A percentile compares a stretch with the other conserved stretches of the same genome.
These are phyloP conservation scores for Rallus limicola DNA, from an alignment of 2,113 vertebrate genomes.

Conservation along the genomic window DNA sequence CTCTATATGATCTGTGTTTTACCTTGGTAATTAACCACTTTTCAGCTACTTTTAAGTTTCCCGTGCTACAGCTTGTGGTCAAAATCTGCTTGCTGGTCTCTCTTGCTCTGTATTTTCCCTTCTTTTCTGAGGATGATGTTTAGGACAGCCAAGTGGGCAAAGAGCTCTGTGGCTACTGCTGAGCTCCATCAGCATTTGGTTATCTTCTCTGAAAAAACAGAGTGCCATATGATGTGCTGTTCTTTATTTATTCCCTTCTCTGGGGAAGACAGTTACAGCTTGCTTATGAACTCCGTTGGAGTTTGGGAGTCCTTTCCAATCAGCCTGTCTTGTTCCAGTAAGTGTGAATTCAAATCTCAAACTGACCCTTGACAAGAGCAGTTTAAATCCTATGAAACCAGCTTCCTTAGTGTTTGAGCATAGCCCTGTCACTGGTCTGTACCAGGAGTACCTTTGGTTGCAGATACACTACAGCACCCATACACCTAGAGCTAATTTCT, in stretches of 20 bases:
- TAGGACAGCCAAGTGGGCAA: background rate
- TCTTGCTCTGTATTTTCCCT: background rate
- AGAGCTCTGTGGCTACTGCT: background rate
- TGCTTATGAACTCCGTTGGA: background rate
- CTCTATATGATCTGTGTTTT: background rate
- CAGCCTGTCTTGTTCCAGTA: background rate
- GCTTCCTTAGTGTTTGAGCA: background rate
- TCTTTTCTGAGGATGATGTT: background rate
- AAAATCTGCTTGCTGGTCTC: background rate
- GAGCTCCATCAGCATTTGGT: background rate
- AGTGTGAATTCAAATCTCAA: background rate
- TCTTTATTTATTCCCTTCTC: background rate
- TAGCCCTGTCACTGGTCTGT: background rate
- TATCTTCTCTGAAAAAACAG: background rate
- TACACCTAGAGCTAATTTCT: background rate
- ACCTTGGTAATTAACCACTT: no score
- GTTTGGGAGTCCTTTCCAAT: background rate
- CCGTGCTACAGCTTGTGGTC: background rate
- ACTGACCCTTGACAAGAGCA: background rate
- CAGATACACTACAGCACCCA: background rate
- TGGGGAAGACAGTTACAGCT: background rate
- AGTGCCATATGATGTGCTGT: background rate
- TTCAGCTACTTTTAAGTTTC: background rate
- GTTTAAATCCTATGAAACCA: background rate
- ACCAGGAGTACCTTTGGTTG: background rate